Evolutionary conservation across 2,888 invertebrate genomes (phyloP).

Genomic region (Quadriops clusia): DNA sequence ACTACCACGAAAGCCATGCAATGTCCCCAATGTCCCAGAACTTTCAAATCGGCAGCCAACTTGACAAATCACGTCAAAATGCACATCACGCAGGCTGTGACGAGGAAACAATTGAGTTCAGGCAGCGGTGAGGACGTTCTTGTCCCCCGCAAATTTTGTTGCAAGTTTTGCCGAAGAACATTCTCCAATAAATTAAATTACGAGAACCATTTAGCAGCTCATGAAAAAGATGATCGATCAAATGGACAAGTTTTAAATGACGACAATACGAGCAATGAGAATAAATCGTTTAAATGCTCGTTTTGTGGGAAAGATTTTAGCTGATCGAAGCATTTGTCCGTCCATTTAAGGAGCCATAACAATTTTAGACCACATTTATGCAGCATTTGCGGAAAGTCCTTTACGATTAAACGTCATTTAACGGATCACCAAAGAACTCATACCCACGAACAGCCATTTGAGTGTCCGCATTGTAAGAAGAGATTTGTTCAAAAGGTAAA

Average conservation of each 20-base stretch:
- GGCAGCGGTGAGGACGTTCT: not conserved
- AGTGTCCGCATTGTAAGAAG: constrained; percentile 16
- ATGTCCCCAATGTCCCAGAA: too few relatives aligned
- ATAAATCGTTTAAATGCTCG: constrained; percentile 11
- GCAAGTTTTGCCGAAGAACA: constrained; percentile 10
- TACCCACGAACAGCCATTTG: constrained; percentile 13
- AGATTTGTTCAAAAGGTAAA: constrained; percentile 15
- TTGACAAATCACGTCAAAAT: constrained; percentile 11
- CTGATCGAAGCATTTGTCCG: constrained; percentile 10
- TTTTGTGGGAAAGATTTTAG: constrained; percentile 15
- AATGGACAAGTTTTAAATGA: constrained; percentile 2
- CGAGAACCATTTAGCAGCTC: constrained; percentile 13
- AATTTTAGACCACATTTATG: constrained; percentile 14
- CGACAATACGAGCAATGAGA: too few relatives aligned
- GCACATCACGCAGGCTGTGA: constrained; percentile 5
- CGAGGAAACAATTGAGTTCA: constrained; percentile 3
- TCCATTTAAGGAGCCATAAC: constrained; percentile 13
- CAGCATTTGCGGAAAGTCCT: constrained; percentile 14
- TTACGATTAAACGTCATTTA: constrained; percentile 11
- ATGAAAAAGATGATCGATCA: constrained; percentile 7
- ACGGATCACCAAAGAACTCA: constrained; percentile 15
- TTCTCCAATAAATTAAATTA: constrained; percentile 10
- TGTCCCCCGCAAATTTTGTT: constrained; percentile 6
- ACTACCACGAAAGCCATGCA: too few relatives aligned
- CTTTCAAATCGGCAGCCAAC: constrained; percentile 5